These are phyloP conservation scores for Argyresthia albistria DNA, from an alignment of 2,888 invertebrate species.

Conservation along the genomic window DNA sequence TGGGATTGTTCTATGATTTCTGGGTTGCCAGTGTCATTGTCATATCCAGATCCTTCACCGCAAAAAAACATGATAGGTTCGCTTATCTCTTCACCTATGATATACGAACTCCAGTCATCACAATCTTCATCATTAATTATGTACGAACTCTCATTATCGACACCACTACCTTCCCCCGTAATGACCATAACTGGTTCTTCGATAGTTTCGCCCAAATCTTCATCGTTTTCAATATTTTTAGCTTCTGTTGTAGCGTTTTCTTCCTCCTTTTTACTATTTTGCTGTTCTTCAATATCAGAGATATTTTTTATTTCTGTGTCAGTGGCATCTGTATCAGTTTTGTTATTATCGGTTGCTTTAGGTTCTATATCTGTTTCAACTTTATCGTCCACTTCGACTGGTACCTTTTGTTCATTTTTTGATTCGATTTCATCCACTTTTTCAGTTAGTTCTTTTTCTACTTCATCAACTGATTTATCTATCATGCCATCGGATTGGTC, in stretches of 20 bases:
- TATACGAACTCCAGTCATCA: slow-evolving; percentile 71
- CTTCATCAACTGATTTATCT: neutral
- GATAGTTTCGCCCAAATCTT: slow-evolving; percentile 73
- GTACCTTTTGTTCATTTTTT: too few relatives aligned
- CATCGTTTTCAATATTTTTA: slow-evolving; percentile 6
- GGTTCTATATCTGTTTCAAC: neutral
- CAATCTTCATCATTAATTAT: slow-evolving; percentile 65
- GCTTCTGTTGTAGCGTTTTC: slow-evolving; percentile 11
- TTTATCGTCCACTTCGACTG: neutral
- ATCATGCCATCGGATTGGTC: neutral
- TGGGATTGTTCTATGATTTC: slow-evolving; percentile 38
- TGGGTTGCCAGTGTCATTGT: slow-evolving; percentile 83
- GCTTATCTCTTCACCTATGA: slow-evolving; percentile 79
- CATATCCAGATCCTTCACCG: slow-evolving; percentile 81
- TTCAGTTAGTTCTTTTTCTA: neutral
- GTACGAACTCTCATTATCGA: slow-evolving; percentile 72
- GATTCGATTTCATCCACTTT: too few relatives aligned
- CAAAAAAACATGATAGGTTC: slow-evolving; percentile 80
- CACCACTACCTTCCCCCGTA: slow-evolving; percentile 79
- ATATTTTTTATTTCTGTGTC: neutral
- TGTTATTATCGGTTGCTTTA: slow-evolving; percentile 11
- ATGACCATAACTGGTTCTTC: slow-evolving; percentile 82
- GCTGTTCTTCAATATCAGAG: neutral
- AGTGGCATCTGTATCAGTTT: slow-evolving; percentile 6
- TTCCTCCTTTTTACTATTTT: neutral